phyloP scores from a whole-genome alignment of 2,797 vertebrate species.

The Taeniopygia guttata region DNA sequence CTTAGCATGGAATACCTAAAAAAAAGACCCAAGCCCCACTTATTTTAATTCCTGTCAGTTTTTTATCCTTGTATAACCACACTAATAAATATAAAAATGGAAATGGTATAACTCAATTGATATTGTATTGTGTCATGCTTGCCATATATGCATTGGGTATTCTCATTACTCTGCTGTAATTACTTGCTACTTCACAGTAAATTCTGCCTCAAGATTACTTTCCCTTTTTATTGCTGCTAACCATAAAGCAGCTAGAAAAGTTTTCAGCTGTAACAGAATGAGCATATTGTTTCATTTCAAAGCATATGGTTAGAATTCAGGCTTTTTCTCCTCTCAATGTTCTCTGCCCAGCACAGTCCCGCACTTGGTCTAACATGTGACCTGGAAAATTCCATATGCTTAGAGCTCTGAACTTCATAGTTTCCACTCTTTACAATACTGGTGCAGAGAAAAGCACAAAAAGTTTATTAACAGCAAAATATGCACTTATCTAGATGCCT shows the following conservation, averaged over 20 bases:
- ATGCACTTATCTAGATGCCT: neutral
- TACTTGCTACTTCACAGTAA: slow-evolving; percentile 21
- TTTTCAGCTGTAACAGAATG: slow-evolving; percentile 36
- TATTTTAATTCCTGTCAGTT: neutral
- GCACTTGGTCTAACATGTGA: slow-evolving; percentile 34
- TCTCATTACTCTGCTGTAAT: slow-evolving; percentile 4
- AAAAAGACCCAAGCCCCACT: neutral
- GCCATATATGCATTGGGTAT: neutral
- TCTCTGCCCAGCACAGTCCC: slow-evolving; percentile 31
- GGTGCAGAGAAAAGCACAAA: neutral
- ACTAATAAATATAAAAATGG: neutral
- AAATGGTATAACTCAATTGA: neutral
- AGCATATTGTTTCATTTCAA: slow-evolving; percentile 52
- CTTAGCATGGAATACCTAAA: neutral
- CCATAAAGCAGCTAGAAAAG: neutral
- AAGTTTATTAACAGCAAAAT: neutral
- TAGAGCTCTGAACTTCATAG: neutral
- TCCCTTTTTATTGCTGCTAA: slow-evolving; percentile 8
- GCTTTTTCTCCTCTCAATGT: neutral
- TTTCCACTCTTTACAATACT: neutral
- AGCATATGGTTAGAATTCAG: slow-evolving; percentile 57
- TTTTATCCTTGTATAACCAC: neutral
- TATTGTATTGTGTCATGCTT: neutral
- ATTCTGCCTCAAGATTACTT: slow-evolving; percentile 18
- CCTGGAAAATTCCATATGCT: slow-evolving; percentile 57